Conservation (phyloP, 2,888 invertebrate genomes). For the Lasius fuliginosus region DNA sequence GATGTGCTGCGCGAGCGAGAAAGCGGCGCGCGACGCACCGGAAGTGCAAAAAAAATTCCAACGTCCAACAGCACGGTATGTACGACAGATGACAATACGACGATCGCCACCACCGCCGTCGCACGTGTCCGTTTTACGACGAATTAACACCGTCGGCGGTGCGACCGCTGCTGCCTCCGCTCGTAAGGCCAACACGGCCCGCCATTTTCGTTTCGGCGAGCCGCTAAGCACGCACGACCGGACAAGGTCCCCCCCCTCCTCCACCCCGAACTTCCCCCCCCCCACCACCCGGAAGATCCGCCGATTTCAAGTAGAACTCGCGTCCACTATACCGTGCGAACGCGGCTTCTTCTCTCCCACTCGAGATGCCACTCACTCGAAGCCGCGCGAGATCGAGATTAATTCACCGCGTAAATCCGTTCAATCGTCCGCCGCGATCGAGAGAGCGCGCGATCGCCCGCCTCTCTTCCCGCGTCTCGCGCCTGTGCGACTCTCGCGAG, state of each 20-base stretch:
- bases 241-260: background rate
- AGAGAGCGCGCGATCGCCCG: constrained; percentile 5
- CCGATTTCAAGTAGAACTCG: constrained; percentile 25
- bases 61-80: constrained; percentile 21
- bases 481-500: constrained; percentile 18
- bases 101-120: constrained; percentile 54
- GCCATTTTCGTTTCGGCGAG: constrained; percentile 83
- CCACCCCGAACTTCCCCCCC: background rate
- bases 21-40: background rate
- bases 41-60: constrained; percentile 45
- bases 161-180: constrained; percentile 78
- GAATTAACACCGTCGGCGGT: constrained; percentile 77
- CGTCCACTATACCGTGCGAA: constrained; percentile 36
- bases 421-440: background rate
- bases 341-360: background rate
- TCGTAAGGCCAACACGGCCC: constrained; percentile 83
- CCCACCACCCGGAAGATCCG: background rate
- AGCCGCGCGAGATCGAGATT: background rate
- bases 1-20: background rate
- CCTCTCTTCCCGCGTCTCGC: background rate
- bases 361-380: background rate
- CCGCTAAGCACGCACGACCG: constrained; percentile 65
- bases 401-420: background rate
- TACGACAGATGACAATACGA: constrained; percentile 14
- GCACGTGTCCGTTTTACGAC: constrained; percentile 77